A percentile compares a stretch with the other conserved stretches of the same genome.
Conservation (phyloP, 1,140 invertebrate species). For the Drosophila prosaltans region DNA sequence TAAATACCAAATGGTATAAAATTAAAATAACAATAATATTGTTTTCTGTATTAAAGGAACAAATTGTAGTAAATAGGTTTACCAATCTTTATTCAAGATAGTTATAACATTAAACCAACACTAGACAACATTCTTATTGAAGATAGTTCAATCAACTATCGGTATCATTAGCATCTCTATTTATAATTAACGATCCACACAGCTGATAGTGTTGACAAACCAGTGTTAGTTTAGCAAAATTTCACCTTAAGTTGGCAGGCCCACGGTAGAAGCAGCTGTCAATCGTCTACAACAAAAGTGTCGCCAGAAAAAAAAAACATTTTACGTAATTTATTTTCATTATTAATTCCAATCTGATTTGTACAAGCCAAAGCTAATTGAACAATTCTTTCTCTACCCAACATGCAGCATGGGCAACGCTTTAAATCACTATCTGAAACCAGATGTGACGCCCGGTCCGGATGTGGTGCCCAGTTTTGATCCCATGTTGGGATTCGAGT, state of each 20-base stretch:
- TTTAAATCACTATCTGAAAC: constrained; percentile 67
- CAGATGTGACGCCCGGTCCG: constrained; percentile 86
- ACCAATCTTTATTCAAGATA: too few species aligned
- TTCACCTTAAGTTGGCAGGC: background rate
- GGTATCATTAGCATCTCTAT: background rate
- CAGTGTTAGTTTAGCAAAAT: background rate
- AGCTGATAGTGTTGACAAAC: background rate
- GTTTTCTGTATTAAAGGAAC: too few species aligned
- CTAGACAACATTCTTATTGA: too few species aligned
- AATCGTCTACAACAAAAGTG: constrained; percentile 50
- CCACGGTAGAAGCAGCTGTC: constrained; percentile 44
- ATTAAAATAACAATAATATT: too few species aligned
- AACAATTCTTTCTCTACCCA: constrained; percentile 14
- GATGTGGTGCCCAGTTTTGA: constrained; percentile 89
- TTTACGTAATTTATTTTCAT: constrained; percentile 74
- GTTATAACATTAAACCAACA: background rate
- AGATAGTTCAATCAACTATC: background rate
- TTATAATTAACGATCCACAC: background rate
- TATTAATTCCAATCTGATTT: constrained; percentile 27
- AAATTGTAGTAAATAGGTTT: too few species aligned
- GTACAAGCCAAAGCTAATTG: constrained; percentile 23
- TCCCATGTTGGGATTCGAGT: constrained; percentile 89
- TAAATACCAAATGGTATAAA: too few species aligned
- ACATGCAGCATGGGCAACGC: constrained; percentile 77
- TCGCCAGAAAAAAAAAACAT: constrained; percentile 73